Conservation (phyloP, 2,888 invertebrate species). For the Hirtodrosophila cameraria region DNA sequence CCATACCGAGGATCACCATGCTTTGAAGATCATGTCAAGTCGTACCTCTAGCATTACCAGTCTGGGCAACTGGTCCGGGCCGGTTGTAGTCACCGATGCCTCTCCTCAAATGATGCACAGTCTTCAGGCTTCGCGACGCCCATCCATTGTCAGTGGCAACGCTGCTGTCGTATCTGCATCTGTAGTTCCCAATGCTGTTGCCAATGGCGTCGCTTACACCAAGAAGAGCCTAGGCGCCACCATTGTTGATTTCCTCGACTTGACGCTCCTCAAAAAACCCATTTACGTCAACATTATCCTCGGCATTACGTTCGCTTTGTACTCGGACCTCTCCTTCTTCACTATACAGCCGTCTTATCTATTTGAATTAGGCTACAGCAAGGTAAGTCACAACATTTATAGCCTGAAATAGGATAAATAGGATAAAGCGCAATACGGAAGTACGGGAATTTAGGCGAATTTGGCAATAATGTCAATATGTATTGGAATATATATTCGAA, state of each 20-base stretch:
- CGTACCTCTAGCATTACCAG: conserved; percentile 82
- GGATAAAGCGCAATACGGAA: no score
- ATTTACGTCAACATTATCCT: conserved; percentile 89
- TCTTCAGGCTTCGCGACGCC: conserved; percentile 64
- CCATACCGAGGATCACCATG: conserved; percentile 53
- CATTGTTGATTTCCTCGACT: conserved; percentile 87
- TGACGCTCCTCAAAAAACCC: conserved; percentile 87
- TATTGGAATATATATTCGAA: no score
- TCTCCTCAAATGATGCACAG: conserved; percentile 77
- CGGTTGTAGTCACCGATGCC: conserved; percentile 80
- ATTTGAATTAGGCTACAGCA: conserved; percentile 80
- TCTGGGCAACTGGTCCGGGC: conserved; percentile 83
- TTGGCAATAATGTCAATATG: no score
- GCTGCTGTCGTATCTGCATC: conserved; percentile 1
- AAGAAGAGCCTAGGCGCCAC: conserved; percentile 83
- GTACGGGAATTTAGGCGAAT: no score
- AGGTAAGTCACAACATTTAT: conserved; percentile 59
- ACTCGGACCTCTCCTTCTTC: conserved; percentile 89
- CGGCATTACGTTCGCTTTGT: conserved; percentile 88
- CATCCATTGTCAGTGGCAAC: conserved; percentile 32
- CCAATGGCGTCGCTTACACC: neutral
- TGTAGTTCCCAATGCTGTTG: neutral
- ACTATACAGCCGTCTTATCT: conserved; percentile 87
- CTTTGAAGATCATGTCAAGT: conserved; percentile 54
- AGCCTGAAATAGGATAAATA: no score